phyloP scores from a whole-genome alignment of 2,797 vertebrate species.

The Otus scops region DNA sequence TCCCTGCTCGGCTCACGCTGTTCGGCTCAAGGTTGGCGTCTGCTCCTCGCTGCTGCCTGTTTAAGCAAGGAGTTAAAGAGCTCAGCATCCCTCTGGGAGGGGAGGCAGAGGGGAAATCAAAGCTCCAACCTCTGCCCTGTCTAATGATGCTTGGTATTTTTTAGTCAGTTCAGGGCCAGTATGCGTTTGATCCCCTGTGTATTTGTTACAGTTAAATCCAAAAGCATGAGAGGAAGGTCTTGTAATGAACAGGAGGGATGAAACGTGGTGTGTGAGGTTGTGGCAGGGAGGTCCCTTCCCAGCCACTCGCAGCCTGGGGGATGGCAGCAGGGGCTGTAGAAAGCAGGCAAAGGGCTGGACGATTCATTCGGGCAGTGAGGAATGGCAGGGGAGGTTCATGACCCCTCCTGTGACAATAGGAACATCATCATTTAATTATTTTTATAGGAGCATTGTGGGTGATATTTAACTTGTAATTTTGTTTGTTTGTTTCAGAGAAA shows the following conservation, averaged over 20 bases:
- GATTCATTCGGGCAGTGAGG: fast-evolving
- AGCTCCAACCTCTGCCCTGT: not conserved
- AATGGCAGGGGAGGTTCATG: not conserved
- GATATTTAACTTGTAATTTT: not conserved
- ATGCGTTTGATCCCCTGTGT: not conserved
- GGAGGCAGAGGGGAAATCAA: not conserved
- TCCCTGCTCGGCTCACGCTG: fast-evolving
- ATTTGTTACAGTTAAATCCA: not conserved
- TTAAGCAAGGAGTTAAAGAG: not conserved
- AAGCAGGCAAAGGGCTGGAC: not conserved
- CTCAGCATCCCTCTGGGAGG: not conserved
- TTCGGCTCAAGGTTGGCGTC: not conserved
- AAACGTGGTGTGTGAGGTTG: not conserved
- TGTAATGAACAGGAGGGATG: not conserved
- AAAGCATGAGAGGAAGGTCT: not conserved
- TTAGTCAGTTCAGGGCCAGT: not conserved
- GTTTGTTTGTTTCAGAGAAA: not conserved
- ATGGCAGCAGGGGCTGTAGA: too few species aligned
- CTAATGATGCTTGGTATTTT: not conserved
- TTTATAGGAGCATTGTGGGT: not conserved
- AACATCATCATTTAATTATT: not conserved
- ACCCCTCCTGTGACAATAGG: not conserved
- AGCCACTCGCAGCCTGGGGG: fast-evolving
- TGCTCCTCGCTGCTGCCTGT: not conserved
- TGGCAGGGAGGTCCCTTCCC: not conserved